Percentiles rank a stretch among this genome's conserved stretches.
phyloP scores from a whole-genome alignment of 2,113 vertebrate species.

The Misgurnus mizolepis region DNA sequence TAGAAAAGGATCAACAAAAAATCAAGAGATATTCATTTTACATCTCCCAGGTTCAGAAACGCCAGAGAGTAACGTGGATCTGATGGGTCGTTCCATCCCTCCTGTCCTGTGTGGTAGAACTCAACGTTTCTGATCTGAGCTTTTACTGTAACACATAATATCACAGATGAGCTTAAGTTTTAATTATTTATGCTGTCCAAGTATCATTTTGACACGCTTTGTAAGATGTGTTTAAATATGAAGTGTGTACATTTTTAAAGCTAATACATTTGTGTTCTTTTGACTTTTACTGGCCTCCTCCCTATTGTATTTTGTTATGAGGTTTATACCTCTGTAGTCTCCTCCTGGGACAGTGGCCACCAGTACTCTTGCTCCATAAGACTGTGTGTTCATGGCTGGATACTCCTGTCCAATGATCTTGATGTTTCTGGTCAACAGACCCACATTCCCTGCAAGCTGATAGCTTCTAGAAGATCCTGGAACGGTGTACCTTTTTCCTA shows the following conservation, averaged over 20 bases:
- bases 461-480: slow-evolving; percentile 69
- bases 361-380: slow-evolving; percentile 81
- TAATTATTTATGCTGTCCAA: too few species aligned
- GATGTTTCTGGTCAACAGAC: slow-evolving; percentile 82
- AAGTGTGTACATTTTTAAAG: too few species aligned
- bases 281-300: too few species aligned
- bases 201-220: too few species aligned
- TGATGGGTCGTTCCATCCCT: slow-evolving; percentile 74
- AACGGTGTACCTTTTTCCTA: slow-evolving; percentile 75
- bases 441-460: slow-evolving; percentile 81
- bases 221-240: too few species aligned
- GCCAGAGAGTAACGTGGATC: slow-evolving; percentile 83
- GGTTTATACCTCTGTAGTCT: slow-evolving; percentile 74
- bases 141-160: slow-evolving; percentile 66
- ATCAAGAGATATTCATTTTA: too few species aligned
- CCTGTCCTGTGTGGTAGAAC: slow-evolving; percentile 83
- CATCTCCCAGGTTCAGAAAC: slow-evolving; percentile 81
- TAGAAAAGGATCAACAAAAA: not conserved
- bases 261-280: too few species aligned
- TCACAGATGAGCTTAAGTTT: too few species aligned
- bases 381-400: slow-evolving; percentile 71
- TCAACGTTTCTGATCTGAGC: slow-evolving; percentile 87
- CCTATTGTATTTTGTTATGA: not conserved
- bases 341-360: slow-evolving; percentile 73
- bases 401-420: slow-evolving; percentile 80